phyloP scores from a whole-genome alignment of 2,113 vertebrate genomes.

The Rhizomys pruinosus region DNA sequence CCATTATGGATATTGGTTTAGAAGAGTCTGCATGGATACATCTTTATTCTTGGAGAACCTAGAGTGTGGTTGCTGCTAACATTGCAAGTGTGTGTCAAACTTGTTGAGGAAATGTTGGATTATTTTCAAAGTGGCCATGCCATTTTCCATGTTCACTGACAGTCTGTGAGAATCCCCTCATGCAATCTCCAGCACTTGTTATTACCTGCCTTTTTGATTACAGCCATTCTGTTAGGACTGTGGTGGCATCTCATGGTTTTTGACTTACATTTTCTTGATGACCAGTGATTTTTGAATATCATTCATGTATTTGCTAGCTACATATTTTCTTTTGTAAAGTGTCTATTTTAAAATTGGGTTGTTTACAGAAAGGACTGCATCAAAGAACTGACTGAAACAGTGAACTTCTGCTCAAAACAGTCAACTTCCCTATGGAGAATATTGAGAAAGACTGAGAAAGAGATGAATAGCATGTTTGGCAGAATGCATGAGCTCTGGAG shows the following conservation, averaged over 20 bases:
- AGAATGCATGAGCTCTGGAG: no score
- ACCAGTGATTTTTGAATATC: neutral
- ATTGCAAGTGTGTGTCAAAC: neutral
- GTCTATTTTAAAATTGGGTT: constrained; percentile 21
- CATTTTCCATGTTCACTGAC: neutral
- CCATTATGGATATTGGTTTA: neutral
- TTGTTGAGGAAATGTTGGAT: neutral
- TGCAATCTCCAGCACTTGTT: neutral
- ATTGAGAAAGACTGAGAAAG: no score
- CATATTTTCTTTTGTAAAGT: constrained; percentile 8
- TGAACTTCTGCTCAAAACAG: no score
- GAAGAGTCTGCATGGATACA: neutral
- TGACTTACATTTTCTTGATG: constrained; percentile 37
- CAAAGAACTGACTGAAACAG: no score
- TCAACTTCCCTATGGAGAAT: no score
- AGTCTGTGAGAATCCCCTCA: neutral
- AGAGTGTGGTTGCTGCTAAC: neutral
- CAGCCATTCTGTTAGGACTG: neutral
- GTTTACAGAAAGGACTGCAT: no score
- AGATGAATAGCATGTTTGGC: no score
- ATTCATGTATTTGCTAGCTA: neutral
- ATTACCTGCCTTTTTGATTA: neutral
- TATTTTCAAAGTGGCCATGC: neutral
- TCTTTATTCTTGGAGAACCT: neutral
- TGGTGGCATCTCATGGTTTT: neutral